Percentiles rank a stretch among this genome's conserved stretches.
These are phyloP conservation scores for Lepidurus arcticus DNA, from an alignment of 1,140 invertebrate genomes.

Conservation along the genomic window DNA sequence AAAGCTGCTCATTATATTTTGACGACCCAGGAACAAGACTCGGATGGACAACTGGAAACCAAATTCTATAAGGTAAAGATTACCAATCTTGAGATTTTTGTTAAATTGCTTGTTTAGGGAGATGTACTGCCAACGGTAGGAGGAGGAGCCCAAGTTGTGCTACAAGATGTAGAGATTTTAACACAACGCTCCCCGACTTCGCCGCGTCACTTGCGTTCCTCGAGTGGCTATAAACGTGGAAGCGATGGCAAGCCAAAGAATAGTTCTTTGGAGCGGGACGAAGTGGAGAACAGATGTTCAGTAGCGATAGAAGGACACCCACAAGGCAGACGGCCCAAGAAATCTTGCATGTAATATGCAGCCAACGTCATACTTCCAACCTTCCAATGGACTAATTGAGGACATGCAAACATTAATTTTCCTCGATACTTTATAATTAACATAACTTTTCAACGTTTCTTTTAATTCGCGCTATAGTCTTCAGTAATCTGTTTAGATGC, in stretches of 20 bases:
- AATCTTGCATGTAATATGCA: slow-evolving; percentile 24
- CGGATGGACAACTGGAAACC: slow-evolving; percentile 85
- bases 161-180: slow-evolving; percentile 88
- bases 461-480: no score
- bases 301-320: slow-evolving; percentile 38
- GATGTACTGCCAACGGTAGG: slow-evolving; percentile 86
- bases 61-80: slow-evolving; percentile 74
- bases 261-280: not conserved
- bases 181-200: slow-evolving; percentile 70
- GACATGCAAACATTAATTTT: not conserved
- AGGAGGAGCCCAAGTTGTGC: slow-evolving; percentile 87
- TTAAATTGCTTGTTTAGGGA: slow-evolving; percentile 51
- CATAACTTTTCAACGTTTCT: no score
- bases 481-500: no score
- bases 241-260: slow-evolving; percentile 29
- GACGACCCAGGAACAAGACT: slow-evolving; percentile 80
- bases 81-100: not conserved
- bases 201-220: not conserved
- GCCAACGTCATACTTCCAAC: not conserved
- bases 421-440: no score
- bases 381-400: no score
- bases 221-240: slow-evolving; percentile 21
- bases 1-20: slow-evolving; percentile 74
- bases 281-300: slow-evolving; percentile 33
- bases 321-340: slow-evolving; percentile 23